These are phyloP conservation scores for Clarias gariepinus DNA, from an alignment of 2,113 vertebrate genomes.

Conservation along the genomic window DNA sequence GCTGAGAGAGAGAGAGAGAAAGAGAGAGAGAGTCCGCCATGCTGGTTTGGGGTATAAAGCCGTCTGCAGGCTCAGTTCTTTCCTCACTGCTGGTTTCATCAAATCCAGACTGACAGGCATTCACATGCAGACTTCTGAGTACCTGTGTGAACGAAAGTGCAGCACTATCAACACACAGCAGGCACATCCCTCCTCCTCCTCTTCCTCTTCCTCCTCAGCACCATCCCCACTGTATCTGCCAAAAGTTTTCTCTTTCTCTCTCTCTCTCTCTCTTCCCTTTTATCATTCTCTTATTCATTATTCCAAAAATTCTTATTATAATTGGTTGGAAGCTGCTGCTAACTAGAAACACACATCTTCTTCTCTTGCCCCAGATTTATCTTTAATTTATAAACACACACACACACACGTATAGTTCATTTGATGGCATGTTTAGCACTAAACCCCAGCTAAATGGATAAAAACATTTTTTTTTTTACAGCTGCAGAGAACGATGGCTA, in stretches of 20 bases:
- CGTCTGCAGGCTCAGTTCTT: constrained; percentile 70
- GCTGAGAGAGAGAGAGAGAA: constrained; percentile 19
- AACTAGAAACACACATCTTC: neutral
- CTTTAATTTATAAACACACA: neutral
- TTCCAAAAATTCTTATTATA: neutral
- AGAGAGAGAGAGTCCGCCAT: constrained; percentile 7
- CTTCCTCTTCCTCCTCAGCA: neutral
- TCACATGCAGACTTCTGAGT: constrained; percentile 68
- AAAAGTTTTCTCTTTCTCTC: constrained; percentile 23
- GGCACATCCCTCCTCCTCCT: constrained; percentile 66
- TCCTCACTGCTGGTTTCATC: constrained; percentile 67
- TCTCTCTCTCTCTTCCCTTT: constrained; percentile 40
- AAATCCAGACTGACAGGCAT: constrained; percentile 80
- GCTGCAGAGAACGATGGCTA: constrained; percentile 24
- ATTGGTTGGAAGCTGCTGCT: neutral
- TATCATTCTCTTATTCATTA: neutral
- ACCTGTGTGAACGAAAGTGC: constrained; percentile 69
- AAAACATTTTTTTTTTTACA: neutral
- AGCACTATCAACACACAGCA: constrained; percentile 74
- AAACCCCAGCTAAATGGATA: constrained; percentile 2
- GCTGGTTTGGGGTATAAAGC: constrained; percentile 62
- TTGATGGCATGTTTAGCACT: constrained; percentile 19
- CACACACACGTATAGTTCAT: neutral
- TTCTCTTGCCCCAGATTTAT: neutral
- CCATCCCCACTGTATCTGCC: neutral